Evolutionary conservation across 64 coral and sea anemone species (phyloP).

Genomic region (Dendrophyllia cribrosa): DNA sequence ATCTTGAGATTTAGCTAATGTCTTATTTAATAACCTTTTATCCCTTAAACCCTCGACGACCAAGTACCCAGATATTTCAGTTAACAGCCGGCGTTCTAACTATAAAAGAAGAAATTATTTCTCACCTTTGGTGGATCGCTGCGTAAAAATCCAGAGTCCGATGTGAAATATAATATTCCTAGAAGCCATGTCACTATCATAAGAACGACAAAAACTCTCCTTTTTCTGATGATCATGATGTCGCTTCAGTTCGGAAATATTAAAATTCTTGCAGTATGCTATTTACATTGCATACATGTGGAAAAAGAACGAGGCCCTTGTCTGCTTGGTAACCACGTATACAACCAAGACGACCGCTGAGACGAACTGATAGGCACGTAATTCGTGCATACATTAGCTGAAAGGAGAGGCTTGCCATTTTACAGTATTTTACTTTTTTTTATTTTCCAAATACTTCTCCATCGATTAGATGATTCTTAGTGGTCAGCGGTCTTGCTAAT

Average conservation of each 20-base stretch:
- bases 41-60: background rate
- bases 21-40: background rate
- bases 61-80: too few relatives aligned
- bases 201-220: constrained; percentile 62
- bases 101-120: background rate
- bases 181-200: constrained; percentile 84
- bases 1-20: too few relatives aligned
- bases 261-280: background rate
- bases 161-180: constrained; percentile 81
- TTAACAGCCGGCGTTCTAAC: background rate
- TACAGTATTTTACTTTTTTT: too few relatives aligned
- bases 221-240: constrained; percentile 78
- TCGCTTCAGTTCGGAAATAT: background rate
- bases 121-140: constrained; percentile 80
- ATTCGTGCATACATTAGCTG: background rate
- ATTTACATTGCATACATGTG: background rate
- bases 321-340: constrained; percentile 34
- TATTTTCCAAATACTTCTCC: too few relatives aligned
- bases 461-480: too few relatives aligned
- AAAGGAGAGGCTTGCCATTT: too few relatives aligned
- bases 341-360: background rate
- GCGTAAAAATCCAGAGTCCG: constrained; percentile 66
- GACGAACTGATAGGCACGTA: background rate
- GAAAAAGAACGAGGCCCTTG: too few relatives aligned
- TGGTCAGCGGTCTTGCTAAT: too few relatives aligned